Conservation (phyloP, 1,140 invertebrate species). For the Cydia fagiglandana region DNA sequence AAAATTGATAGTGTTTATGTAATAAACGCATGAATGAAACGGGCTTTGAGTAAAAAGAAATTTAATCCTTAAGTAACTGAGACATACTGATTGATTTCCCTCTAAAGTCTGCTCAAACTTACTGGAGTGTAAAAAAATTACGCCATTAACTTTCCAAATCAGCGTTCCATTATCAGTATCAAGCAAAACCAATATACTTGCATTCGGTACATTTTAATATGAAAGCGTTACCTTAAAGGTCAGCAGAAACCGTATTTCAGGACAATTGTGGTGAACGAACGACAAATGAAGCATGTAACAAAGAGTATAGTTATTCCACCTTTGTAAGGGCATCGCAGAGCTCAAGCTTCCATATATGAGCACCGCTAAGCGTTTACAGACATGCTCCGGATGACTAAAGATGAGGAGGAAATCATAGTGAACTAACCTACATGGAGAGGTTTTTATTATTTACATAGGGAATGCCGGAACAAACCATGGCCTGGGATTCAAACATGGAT, state of each 20-base stretch:
- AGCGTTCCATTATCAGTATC: not conserved
- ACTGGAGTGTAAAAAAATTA: not conserved
- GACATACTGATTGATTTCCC: not conserved
- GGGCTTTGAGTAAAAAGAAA: not conserved
- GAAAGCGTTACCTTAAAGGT: not conserved
- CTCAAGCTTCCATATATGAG: slow-evolving; percentile 15
- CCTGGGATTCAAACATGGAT: not conserved
- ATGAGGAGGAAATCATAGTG: slow-evolving; percentile 5
- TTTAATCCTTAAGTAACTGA: not conserved
- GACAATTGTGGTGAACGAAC: slow-evolving; percentile 3
- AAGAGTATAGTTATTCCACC: slow-evolving; percentile 18
- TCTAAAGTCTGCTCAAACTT: not conserved
- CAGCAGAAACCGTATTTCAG: not conserved
- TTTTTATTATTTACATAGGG: not conserved
- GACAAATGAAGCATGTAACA: slow-evolving; percentile 28
- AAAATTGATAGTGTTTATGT: slow-evolving; percentile 21
- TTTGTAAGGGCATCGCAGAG: not conserved
- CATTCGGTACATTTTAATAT: not conserved
- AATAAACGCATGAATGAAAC: not conserved
- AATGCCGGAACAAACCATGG: not conserved
- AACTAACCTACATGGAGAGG: slow-evolving; percentile 16
- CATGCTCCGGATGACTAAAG: slow-evolving; percentile 17
- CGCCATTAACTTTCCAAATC: not conserved
- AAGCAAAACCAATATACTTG: not conserved
- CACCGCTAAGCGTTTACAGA: not conserved